phyloP scores from a whole-genome alignment of 2,888 invertebrate genomes.

The Rhogogaster chlorosoma region DNA sequence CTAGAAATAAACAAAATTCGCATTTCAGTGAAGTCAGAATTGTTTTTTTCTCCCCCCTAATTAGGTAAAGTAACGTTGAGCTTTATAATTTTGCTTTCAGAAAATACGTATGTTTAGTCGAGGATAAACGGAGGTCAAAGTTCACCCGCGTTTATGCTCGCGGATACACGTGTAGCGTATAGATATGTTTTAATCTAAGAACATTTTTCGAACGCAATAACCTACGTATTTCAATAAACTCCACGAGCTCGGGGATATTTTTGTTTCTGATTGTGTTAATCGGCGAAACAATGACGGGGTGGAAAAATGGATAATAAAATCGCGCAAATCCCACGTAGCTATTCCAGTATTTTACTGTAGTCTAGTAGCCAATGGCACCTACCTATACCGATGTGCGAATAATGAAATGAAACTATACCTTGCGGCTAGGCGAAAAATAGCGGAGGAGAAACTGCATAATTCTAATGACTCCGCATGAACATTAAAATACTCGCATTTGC shows the following conservation, averaged over 20 bases:
- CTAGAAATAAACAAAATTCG: neutral
- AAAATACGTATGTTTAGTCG: neutral
- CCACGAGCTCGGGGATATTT: neutral
- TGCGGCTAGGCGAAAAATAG: neutral
- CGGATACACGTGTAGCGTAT: neutral
- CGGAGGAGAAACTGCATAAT: constrained; percentile 32
- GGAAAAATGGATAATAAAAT: neutral
- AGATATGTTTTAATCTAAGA: neutral
- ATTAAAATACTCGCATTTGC: neutral
- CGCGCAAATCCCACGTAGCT: neutral
- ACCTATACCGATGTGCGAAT: neutral
- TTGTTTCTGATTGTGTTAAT: neutral
- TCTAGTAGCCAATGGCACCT: neutral
- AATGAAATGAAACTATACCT: neutral
- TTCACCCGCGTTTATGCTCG: neutral
- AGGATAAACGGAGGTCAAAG: constrained; percentile 4
- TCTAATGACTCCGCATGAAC: constrained; percentile 44
- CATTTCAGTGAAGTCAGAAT: no score
- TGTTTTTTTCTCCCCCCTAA: no score
- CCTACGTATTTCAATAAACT: neutral
- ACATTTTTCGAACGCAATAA: neutral
- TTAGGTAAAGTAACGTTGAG: neutral
- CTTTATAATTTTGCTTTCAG: neutral
- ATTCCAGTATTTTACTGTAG: neutral
- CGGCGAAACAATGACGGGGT: neutral